Base-by-base conservation (phyloP, 2,113 vertebrate genomes). In the Cnemophilus loriae region DNA sequence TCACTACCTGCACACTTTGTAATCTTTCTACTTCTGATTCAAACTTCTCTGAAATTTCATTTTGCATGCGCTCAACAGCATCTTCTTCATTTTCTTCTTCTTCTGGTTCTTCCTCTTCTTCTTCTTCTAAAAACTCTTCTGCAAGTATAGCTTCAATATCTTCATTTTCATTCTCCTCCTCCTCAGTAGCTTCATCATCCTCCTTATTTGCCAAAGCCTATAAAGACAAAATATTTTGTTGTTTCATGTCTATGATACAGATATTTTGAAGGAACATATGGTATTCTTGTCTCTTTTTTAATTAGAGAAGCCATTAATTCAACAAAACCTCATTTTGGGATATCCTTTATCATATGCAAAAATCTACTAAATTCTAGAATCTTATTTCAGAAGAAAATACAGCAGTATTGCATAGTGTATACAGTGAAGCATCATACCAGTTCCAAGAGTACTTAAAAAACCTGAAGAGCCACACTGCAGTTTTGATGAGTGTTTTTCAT, bases 51-150 rank as follows among this genome's bases (percentile, higher is more conserved):
- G 90, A 84, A 89, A 99, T 98, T 96, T 99, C 98, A 73, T 33
- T 93, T 97, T 97, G 97, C 68, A 99, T 97, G 42, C 97, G 98
- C 17, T 99, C 98, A 47, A 67, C 46, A 21, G 98, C 98, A 5
- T 97, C 97, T 79, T 87, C 70, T 69, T 89, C 87, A 55, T 98
- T 98, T 42, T 97, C 97, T 89, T 99, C 99, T 76, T 98, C 98
- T 13, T 98, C 98, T 65, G 12, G 97, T 3, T 91, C 96, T 37
- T 97, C 97, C 6, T 98, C 73, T 8, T 97, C 97, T 30, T 99
- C 99, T 11, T 96, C 94, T 95, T 97, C 98, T 41, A 97, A 97
- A 96, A 99, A 99, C 86, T 99, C 99, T 32, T 98, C 98, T 91
- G 98, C 96, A 32, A 99, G 97, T 75, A 97, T 94, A 57, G 97